Percentiles rank a stretch among this genome's conserved stretches.
Evolutionary conservation across 2,888 invertebrate genomes (phyloP).

Genomic region (Eupeodes latifasciatus): DNA sequence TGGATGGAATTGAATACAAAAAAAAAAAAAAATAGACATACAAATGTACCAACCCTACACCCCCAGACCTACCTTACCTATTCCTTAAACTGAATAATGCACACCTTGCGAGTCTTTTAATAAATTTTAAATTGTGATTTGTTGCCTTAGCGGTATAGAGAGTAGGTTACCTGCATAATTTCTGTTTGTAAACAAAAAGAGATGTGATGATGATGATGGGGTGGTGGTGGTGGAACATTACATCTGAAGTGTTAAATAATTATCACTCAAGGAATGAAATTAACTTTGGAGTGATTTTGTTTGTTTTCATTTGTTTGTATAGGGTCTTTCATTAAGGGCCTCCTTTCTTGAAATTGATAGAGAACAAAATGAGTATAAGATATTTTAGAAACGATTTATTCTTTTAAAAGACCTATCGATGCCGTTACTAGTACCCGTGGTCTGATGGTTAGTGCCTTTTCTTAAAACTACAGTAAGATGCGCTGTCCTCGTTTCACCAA

Average conservation of each 20-base stretch:
- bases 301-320: too few species aligned
- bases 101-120: constrained; percentile 29
- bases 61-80: background rate
- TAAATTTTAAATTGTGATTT: constrained; percentile 65
- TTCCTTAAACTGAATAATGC: background rate
- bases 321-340: too few species aligned
- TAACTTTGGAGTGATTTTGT: background rate
- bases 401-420: too few species aligned
- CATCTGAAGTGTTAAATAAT: background rate
- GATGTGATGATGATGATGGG: background rate
- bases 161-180: background rate
- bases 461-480: too few species aligned
- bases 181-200: background rate
- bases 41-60: background rate
- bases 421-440: too few species aligned
- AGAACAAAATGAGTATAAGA: too few species aligned
- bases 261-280: constrained; percentile 3
- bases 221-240: background rate
- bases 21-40: background rate
- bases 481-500: too few species aligned
- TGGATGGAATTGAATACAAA: background rate
- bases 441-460: too few species aligned
- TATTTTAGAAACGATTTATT: too few species aligned
- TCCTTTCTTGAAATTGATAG: too few species aligned
- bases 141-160: constrained; percentile 20